Evolutionary conservation across 2,113 vertebrate genomes (phyloP).

Genomic region (Peromyscus leucopus): DNA sequence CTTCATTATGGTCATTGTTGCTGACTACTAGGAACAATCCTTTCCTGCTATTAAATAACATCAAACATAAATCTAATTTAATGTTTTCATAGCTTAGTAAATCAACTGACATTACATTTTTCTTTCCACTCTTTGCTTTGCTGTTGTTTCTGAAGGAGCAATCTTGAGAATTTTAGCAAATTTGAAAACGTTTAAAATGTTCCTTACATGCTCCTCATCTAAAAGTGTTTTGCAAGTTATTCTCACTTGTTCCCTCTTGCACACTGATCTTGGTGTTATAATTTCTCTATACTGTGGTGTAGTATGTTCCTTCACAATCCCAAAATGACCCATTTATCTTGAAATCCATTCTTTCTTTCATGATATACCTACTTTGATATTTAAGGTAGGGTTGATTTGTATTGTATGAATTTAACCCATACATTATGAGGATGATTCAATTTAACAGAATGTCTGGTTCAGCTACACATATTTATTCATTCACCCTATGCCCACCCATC

Average conservation of each 20-base stretch:
- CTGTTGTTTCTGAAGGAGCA: not conserved
- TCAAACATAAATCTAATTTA: constrained; percentile 30
- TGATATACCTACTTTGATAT: constrained; percentile 4
- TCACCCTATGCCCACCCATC: not conserved
- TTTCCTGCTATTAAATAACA: not conserved
- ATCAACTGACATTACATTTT: not conserved
- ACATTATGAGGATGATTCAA: not conserved
- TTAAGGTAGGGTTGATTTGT: not conserved
- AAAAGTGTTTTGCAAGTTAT: not conserved
- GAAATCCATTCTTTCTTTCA: not conserved
- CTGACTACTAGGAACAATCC: not conserved
- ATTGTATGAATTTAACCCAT: not conserved
- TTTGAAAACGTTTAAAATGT: not conserved
- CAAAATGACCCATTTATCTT: not conserved
- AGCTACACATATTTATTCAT: not conserved
- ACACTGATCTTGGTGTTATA: not conserved
- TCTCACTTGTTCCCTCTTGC: not conserved
- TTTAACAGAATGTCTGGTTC: not conserved
- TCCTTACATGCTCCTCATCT: not conserved
- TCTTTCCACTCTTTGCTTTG: not conserved
- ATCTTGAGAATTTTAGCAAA: constrained; percentile 12
- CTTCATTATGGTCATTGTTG: not conserved
- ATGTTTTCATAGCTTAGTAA: constrained; percentile 12
- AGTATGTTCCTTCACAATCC: not conserved
- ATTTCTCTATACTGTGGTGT: not conserved